A percentile compares a stretch with the other conserved stretches of the same genome.
These are phyloP conservation scores for Pipistrellus pipistrellus DNA, from an alignment of 2,797 vertebrate species.

Conservation along the genomic window DNA sequence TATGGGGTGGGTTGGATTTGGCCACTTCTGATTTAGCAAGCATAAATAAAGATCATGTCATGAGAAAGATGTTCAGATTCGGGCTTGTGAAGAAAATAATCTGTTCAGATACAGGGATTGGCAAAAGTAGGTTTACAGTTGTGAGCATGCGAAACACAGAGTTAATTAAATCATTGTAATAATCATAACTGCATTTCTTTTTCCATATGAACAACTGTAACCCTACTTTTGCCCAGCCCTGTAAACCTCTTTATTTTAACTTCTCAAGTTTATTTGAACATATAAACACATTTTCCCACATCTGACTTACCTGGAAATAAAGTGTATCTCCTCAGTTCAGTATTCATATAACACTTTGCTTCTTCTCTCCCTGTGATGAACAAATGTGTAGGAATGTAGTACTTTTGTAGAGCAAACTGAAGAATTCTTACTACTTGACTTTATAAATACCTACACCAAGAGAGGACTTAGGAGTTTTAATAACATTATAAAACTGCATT, in stretches of 20 bases:
- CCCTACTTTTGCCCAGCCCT: neutral
- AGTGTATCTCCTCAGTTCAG: neutral
- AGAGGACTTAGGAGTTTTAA: constrained; percentile 24
- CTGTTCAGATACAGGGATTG: neutral
- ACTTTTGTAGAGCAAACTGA: constrained; percentile 43
- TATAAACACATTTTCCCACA: neutral
- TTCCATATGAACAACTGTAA: neutral
- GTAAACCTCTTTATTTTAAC: neutral
- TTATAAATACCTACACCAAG: constrained; percentile 21
- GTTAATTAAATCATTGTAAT: neutral
- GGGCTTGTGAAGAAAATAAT: constrained; percentile 49
- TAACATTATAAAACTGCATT: constrained; percentile 11
- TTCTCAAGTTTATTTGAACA: constrained; percentile 45
- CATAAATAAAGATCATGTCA: neutral
- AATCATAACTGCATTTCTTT: neutral
- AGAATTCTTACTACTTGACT: constrained; percentile 16
- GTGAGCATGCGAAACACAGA: neutral
- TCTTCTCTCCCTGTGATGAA: neutral
- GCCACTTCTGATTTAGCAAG: constrained; percentile 28
- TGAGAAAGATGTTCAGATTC: constrained; percentile 34
- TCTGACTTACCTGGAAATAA: constrained; percentile 26
- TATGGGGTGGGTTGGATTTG: constrained; percentile 15
- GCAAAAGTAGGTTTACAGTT: neutral
- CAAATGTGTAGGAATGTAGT: neutral
- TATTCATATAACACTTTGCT: neutral